These are phyloP conservation scores for Otus scops DNA, from an alignment of 2,797 vertebrate species.

Conservation along the genomic window DNA sequence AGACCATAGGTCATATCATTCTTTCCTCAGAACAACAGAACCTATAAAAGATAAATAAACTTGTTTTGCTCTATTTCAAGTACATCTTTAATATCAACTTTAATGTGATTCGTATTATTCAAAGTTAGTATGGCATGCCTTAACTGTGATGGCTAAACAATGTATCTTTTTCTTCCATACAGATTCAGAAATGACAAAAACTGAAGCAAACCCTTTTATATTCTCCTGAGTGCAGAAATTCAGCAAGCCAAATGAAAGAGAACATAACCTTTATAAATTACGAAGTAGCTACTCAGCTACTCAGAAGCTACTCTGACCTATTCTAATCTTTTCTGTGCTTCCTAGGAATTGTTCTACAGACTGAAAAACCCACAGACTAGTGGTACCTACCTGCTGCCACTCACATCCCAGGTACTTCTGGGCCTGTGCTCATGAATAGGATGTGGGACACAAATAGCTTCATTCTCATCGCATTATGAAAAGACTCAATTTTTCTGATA, in stretches of 20 bases:
- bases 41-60: not conserved
- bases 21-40: not conserved
- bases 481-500: not conserved
- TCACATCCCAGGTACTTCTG: not conserved
- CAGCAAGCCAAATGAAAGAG: not conserved
- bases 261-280: not conserved
- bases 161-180: not conserved
- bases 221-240: not conserved
- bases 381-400: not conserved
- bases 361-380: not conserved
- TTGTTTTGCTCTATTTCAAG: not conserved
- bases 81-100: not conserved
- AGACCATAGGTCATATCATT: not conserved
- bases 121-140: not conserved
- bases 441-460: not conserved
- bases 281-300: not conserved
- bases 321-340: not conserved
- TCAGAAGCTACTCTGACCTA: not conserved
- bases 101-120: not conserved
- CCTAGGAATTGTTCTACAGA: not conserved
- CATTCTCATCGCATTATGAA: not conserved
- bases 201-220: not conserved
- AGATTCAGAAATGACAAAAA: not conserved
- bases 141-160: not conserved
- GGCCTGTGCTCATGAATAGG: not conserved